A percentile compares a stretch with the other conserved stretches of the same genome.
Conservation (phyloP, 1,140 invertebrate genomes). For the Laodelphax striatellus region DNA sequence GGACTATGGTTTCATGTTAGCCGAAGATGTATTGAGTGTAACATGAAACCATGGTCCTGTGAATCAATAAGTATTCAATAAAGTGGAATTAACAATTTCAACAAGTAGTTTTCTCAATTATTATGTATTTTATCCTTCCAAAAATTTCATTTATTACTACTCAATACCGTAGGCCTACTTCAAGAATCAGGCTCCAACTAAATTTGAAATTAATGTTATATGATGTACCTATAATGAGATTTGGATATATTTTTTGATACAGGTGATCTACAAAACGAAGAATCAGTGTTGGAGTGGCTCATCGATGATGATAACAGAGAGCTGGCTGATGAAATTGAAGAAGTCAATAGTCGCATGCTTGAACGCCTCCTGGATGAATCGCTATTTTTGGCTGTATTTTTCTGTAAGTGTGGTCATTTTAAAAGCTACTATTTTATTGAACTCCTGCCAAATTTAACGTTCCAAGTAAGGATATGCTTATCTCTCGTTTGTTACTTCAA, state of each 20-base stretch:
- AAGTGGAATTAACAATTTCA: too few species aligned
- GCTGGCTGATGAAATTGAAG: constrained; percentile 87
- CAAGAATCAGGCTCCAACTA: too few species aligned
- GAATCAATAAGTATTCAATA: too few species aligned
- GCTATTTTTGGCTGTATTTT: constrained; percentile 81
- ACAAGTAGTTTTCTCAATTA: neutral
- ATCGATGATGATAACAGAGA: constrained; percentile 90
- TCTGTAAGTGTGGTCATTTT: constrained; percentile 54
- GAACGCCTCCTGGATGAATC: constrained; percentile 77
- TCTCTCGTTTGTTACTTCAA: too few species aligned
- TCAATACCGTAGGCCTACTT: too few species aligned
- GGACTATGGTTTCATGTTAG: too few species aligned
- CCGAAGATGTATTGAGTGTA: too few species aligned
- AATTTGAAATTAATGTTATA: too few species aligned
- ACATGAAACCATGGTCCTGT: too few species aligned
- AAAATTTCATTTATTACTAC: neutral
- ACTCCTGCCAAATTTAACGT: neutral
- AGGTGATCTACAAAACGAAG: constrained; percentile 84
- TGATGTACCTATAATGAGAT: too few species aligned
- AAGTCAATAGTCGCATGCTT: constrained; percentile 82
- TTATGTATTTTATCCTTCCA: neutral
- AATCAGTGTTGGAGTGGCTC: constrained; percentile 83
- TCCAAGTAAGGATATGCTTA: too few species aligned
- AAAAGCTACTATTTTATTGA: neutral
- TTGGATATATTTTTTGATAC: neutral